These are phyloP conservation scores for Furcula furcula DNA, from an alignment of 2,888 invertebrate species.

Conservation along the genomic window DNA sequence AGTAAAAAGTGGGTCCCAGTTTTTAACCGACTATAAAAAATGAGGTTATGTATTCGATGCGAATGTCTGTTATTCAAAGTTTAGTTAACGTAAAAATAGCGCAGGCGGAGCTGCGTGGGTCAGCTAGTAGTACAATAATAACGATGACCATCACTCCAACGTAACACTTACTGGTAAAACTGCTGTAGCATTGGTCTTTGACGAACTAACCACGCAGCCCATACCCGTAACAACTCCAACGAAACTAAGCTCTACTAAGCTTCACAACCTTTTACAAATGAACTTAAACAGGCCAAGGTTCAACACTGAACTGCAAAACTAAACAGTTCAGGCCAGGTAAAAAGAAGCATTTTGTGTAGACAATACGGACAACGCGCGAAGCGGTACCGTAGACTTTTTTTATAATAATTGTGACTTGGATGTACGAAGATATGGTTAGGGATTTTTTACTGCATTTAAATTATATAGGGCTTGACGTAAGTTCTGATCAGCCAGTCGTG, in stretches of 20 bases:
- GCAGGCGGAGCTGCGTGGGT: too few relatives aligned
- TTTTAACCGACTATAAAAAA: too few relatives aligned
- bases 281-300: constrained; percentile 54
- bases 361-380: constrained; percentile 47
- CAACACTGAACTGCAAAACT: constrained; percentile 36
- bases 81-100: too few relatives aligned
- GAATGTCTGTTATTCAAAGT: too few relatives aligned
- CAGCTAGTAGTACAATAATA: too few relatives aligned
- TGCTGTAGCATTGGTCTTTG: constrained; percentile 38
- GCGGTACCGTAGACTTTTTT: constrained; percentile 39
- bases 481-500: too few relatives aligned
- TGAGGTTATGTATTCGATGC: too few relatives aligned
- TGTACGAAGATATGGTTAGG: constrained; percentile 8
- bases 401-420: constrained; percentile 4
- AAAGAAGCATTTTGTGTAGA: constrained; percentile 29
- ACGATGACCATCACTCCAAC: too few relatives aligned
- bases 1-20: too few relatives aligned
- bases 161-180: constrained; percentile 38
- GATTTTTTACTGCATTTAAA: too few relatives aligned
- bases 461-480: too few relatives aligned
- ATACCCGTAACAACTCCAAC: constrained; percentile 42
- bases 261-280: constrained; percentile 21
- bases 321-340: constrained; percentile 8
- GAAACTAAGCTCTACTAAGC: constrained; percentile 10
- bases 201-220: constrained; percentile 65